These are phyloP conservation scores for Escarpia spicata DNA, from an alignment of 2,888 invertebrate species.

Conservation along the genomic window DNA sequence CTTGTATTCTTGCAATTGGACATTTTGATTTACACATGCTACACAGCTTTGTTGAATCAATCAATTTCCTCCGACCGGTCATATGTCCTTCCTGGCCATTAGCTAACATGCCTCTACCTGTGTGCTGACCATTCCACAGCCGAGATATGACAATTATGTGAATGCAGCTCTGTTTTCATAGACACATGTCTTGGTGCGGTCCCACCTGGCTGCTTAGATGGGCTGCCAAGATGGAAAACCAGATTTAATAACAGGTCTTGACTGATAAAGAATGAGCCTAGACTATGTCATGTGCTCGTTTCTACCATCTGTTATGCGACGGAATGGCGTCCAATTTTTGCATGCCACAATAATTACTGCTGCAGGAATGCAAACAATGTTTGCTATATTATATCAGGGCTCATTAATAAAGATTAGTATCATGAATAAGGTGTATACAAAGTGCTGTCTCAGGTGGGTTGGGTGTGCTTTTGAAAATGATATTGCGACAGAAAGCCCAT, in stretches of 20 bases:
- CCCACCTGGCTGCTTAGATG: not conserved
- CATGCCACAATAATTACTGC: slow-evolving; percentile 13
- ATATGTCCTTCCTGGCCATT: not conserved
- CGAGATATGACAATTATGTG: not conserved
- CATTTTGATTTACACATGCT: not conserved
- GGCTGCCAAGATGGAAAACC: not conserved
- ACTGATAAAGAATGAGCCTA: not conserved
- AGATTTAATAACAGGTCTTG: slow-evolving; percentile 14
- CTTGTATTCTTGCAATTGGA: not conserved
- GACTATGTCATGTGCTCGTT: not conserved
- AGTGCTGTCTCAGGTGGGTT: not conserved
- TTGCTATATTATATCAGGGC: not conserved
- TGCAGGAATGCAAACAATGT: slow-evolving; percentile 6
- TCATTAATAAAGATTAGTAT: slow-evolving; percentile 5
- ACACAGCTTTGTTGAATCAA: not conserved
- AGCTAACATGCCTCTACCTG: not conserved
- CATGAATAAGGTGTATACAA: not conserved
- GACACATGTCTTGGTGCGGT: not conserved
- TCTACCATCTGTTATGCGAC: not conserved
- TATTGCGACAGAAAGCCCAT: not conserved
- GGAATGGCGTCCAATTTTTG: not conserved
- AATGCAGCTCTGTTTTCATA: not conserved
- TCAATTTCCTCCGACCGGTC: not conserved
- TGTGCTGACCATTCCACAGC: not conserved
- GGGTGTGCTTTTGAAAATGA: not conserved